Evolutionary conservation across 2,797 vertebrate genomes (phyloP).

Genomic region (Tokudaia muenninki): DNA sequence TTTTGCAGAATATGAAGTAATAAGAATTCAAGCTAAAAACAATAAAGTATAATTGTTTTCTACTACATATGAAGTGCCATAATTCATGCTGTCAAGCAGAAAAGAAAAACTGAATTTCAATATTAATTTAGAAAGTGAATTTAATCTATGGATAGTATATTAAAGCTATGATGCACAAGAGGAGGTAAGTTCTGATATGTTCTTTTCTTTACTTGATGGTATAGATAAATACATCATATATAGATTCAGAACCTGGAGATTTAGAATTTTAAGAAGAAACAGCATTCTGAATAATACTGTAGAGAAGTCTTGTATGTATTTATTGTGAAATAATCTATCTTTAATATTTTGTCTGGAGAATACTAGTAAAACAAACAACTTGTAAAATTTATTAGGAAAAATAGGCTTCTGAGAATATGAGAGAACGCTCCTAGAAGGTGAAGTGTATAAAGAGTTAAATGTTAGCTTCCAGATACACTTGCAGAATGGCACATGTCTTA

Average conservation of each 20-base stretch:
- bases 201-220: neutral
- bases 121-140: neutral
- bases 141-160: neutral
- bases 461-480: neutral
- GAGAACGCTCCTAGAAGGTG: neutral
- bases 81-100: neutral
- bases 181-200: neutral
- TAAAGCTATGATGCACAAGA: neutral
- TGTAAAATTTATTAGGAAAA: neutral
- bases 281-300: neutral
- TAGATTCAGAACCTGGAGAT: neutral
- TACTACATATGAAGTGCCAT: neutral
- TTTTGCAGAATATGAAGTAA: neutral
- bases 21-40: neutral
- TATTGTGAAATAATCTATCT: neutral
- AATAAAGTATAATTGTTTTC: conserved; percentile 15
- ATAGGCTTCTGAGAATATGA: neutral
- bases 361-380: neutral
- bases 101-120: neutral
- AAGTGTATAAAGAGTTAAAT: neutral
- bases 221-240: neutral
- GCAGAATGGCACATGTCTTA: neutral
- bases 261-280: neutral
- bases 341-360: neutral
- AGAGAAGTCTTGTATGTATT: neutral